A percentile compares a stretch with the other conserved stretches of the same genome.
phyloP scores from a whole-genome alignment of 2,797 vertebrate genomes.

The Amblyopsis hoosieri region DNA sequence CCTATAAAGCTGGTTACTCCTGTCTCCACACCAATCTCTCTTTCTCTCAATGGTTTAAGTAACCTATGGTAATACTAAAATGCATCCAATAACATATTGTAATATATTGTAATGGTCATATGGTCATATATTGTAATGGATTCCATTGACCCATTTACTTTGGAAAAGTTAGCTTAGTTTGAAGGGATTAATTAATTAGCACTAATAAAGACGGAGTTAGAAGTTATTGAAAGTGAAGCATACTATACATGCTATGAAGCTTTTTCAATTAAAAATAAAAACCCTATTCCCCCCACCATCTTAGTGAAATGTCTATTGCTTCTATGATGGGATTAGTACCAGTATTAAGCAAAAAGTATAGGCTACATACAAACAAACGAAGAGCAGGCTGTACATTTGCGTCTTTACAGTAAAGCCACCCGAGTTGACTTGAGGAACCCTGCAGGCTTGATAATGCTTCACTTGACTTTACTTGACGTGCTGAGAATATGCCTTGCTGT shows the following conservation, averaged over 20 bases:
- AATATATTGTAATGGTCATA: constrained; percentile 14
- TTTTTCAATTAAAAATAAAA: not conserved
- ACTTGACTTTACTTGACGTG: constrained; percentile 46
- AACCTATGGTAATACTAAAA: not conserved
- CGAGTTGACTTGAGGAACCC: constrained; percentile 20
- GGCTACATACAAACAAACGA: not conserved
- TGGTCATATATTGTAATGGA: constrained; percentile 5
- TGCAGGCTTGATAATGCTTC: constrained; percentile 47
- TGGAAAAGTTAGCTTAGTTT: constrained; percentile 8
- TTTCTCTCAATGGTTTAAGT: no score
- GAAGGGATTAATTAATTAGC: constrained; percentile 8
- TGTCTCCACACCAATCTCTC: no score
- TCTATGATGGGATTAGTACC: no score
- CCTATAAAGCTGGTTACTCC: no score
- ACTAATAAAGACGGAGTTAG: constrained; percentile 1
- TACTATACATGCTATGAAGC: not conserved
- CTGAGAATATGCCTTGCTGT: constrained; percentile 36
- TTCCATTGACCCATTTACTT: constrained; percentile 20
- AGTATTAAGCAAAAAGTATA: no score
- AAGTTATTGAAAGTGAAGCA: not conserved
- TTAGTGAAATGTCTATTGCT: no score
- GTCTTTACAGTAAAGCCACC: constrained; percentile 18
- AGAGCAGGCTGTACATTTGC: not conserved
- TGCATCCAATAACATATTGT: not conserved
- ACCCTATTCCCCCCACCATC: no score